These are phyloP conservation scores for Rhyacophila evoluta DNA, from an alignment of 2,888 invertebrate species.

Conservation along the genomic window DNA sequence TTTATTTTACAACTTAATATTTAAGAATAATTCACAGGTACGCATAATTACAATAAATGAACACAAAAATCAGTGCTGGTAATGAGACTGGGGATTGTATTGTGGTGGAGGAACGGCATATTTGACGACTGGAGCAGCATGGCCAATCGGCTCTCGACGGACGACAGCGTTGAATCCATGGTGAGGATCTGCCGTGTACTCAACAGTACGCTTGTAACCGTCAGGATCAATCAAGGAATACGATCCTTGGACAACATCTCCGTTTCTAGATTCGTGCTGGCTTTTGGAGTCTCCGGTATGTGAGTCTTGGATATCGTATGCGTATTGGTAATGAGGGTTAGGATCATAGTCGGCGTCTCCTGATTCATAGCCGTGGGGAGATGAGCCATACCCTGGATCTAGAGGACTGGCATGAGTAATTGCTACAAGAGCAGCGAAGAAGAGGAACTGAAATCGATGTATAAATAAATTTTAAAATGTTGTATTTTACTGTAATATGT, in stretches of 20 bases:
- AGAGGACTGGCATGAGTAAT: constrained; percentile 56
- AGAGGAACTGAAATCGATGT: neutral
- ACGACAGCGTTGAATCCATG: constrained; percentile 1
- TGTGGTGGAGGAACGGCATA: neutral
- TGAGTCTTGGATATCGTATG: constrained; percentile 1
- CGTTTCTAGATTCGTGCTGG: constrained; percentile 30
- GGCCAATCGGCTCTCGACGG: constrained; percentile 51
- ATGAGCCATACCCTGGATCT: constrained; percentile 43
- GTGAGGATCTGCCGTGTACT: neutral
- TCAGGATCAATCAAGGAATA: constrained; percentile 58
- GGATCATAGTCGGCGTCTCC: neutral
- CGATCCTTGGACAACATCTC: constrained; percentile 25
- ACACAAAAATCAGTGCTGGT: neutral
- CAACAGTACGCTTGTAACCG: constrained; percentile 53
- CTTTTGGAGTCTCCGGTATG: neutral
- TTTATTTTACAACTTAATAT: too few species aligned
- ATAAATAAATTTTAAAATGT: too few species aligned
- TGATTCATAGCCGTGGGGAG: neutral
- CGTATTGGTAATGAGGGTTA: constrained; percentile 1
- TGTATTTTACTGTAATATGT: too few species aligned
- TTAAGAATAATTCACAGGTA: too few species aligned
- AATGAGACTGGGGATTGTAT: neutral
- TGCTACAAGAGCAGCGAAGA: constrained; percentile 56
- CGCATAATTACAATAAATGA: too few species aligned
- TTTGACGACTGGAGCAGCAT: neutral